Evolutionary conservation across 2,888 invertebrate genomes (phyloP).

Genomic region (Willowsia nigromaculata): DNA sequence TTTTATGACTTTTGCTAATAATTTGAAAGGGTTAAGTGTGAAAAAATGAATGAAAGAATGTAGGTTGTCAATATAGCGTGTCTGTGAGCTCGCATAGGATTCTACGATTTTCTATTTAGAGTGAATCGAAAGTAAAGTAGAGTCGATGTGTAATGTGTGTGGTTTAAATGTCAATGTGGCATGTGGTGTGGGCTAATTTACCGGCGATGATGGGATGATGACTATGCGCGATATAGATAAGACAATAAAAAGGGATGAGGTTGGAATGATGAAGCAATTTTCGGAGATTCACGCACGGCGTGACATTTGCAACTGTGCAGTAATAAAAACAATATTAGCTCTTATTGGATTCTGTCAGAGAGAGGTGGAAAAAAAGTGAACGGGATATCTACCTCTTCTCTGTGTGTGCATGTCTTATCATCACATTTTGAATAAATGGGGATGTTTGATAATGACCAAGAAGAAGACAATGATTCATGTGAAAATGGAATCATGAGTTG

Average conservation of each 20-base stretch:
- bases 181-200: constrained; percentile 25
- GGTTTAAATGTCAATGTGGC: constrained; percentile 53
- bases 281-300: constrained; percentile 69
- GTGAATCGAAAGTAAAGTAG: constrained; percentile 47
- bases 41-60: background rate
- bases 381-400: background rate
- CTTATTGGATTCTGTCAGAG: background rate
- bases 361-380: background rate
- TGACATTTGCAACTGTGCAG: constrained; percentile 66
- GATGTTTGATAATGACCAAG: constrained; percentile 59
- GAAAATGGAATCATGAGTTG: background rate
- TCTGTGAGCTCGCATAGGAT: constrained; percentile 7
- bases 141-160: no score
- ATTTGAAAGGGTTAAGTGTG: background rate
- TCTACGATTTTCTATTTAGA: constrained; percentile 34
- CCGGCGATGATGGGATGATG: constrained; percentile 6
- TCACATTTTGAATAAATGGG: background rate
- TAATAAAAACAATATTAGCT: constrained; percentile 46
- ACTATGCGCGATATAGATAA: constrained; percentile 3
- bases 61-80: background rate
- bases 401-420: background rate
- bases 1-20: constrained; percentile 6
- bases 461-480: constrained; percentile 48
- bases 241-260: background rate
- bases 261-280: constrained; percentile 68